Evolutionary conservation across 37 sponge, comb jelly and placozoan genomes (phyloP), one percentile per base, ranked within the genome.

Genomic region (Beroe forskalii): DNA sequence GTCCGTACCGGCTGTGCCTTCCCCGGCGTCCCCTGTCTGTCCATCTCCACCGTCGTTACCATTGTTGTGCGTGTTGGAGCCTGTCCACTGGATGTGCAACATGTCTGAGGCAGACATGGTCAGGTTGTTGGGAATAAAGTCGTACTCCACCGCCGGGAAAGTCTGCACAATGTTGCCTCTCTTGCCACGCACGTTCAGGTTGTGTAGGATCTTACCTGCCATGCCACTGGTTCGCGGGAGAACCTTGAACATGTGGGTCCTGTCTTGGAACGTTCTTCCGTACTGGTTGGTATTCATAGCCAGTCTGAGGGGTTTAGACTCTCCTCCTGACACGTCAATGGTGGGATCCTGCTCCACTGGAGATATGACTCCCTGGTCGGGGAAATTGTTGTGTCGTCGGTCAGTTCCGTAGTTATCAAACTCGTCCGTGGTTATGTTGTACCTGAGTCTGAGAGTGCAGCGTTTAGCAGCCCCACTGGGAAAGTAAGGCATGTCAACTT

Each of bases 21-120:
- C 99, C 0, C 99, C 99, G 32, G 99, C 99, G 67, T 98, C 99
- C 9, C 99, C 99, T 14, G 99, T 93, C 91, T 98, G 99, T 38
- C 99, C 99, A 69, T 98, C 99, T 44, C 99, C 99, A 38, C 93
- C 99, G 20, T 96, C 96, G 64, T 89, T 89, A 0, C 94, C 93
- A 86, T 98, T 98, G 91, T 98, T 98, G 92, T 98, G 99, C 0
- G 99, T 98, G 93, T 98, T 98, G 61, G 99, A 98, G 40, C 99
- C 97, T 40, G 97, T 95, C 97, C 97, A 97, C 91, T 98, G 99
- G 14, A 98, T 90, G 92, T 98, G 99, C 64, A 98, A 35, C 32
- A 92, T 67, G 22, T 96, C 97, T 0, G 61, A 35, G 22, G 72
- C 40, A 0, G 80, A 40, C 20, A 96, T 90, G 0, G 41, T 42